Evolutionary conservation across 2,888 invertebrate genomes (phyloP), one percentile per base, ranked within the genome.

Genomic region (Erebia epiphron): DNA sequence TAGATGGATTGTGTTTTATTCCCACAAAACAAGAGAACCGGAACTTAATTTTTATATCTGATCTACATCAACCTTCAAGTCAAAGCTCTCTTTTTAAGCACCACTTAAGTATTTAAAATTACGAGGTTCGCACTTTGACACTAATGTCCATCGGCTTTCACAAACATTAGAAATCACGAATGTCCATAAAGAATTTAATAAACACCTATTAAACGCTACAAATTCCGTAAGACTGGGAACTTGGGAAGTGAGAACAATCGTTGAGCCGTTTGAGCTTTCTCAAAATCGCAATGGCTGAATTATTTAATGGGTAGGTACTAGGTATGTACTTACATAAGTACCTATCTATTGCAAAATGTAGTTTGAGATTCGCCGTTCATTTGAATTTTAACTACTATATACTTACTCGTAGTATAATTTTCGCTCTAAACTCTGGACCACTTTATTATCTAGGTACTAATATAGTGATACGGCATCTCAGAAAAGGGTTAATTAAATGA

Each of bases 151-250:
- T 50, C 70, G 63, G 74, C 73, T 75, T 75, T 74, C 75, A 69
- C 75, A 77, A 82, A 77, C 74, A 75, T 74, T 74, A 72, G 63
- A 73, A 71, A 76, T 82, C 88, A 87, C 88, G 88, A 88, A 81
- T 81, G 76, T 80, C 81, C 79, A 87, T 87, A 85, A 86, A 84
- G 76, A 75, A 79, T 80, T 82, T 80, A 76, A 76, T 78, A 79
- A 76, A 79, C 79, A 80, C 65, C 60, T 79, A 81, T 81, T 78
- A 16, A 81, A 82, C 80, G 82, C 80, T 82, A 82, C 82, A 78
- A 80, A 82, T 77, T 79, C 71, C 66, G 68, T 74, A 73, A 72
- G 49, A 54, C 52, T 52, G 60, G 65, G 50, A 50, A 63, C 21
- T 52, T 52, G 60, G 65, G 50, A 50, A 63, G 41, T 52, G 50